A percentile compares a stretch with the other conserved stretches of the same genome.
Conservation (phyloP, 2,797 vertebrate genomes). For the Sebastes vulpes region DNA sequence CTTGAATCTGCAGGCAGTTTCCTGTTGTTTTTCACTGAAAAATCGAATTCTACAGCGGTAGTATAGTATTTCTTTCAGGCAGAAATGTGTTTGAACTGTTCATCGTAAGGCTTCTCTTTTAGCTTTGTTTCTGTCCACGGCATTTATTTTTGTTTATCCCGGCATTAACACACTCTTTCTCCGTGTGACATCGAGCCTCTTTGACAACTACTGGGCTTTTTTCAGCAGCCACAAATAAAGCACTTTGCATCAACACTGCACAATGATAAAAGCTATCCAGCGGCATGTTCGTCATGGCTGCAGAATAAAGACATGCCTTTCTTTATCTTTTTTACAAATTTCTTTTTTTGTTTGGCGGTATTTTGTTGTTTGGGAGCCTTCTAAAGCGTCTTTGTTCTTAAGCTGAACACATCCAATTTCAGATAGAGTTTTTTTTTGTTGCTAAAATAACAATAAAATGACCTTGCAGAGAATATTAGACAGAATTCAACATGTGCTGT, state of each 20-base stretch:
- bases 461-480: neutral
- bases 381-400: neutral
- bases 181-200: neutral
- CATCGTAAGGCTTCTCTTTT: neutral
- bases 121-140: neutral
- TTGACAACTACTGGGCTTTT: conserved; percentile 18
- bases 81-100: neutral
- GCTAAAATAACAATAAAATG: neutral
- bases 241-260: neutral
- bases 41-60: neutral
- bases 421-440: neutral
- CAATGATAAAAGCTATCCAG: conserved; percentile 14
- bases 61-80: neutral
- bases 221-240: conserved; percentile 19
- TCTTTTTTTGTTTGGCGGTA: neutral
- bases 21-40: neutral
- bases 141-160: neutral
- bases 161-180: neutral
- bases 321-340: neutral
- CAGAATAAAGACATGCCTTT: conserved; percentile 3
- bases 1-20: neutral
- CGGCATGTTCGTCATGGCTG: neutral
- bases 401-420: neutral
- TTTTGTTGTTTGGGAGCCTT: neutral
- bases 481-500: neutral